A percentile compares a stretch with the other conserved stretches of the same genome.
Conservation (phyloP, 1,140 invertebrate species). For the Drosophila watanabei region DNA sequence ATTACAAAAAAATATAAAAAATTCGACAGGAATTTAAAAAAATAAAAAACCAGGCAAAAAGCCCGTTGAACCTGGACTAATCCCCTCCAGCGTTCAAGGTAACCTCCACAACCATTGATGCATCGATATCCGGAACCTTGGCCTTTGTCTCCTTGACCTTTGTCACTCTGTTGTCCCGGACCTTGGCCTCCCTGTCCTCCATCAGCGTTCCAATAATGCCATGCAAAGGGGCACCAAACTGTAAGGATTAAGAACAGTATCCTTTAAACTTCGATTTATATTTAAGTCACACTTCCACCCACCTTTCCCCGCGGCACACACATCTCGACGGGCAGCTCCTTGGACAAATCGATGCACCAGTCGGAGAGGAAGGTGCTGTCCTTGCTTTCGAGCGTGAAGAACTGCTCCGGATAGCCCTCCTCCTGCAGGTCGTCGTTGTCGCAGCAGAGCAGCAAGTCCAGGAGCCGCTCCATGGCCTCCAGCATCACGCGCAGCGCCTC, state of each 20-base stretch:
- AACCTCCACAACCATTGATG: neutral
- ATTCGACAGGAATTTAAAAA: neutral
- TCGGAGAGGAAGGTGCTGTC: neutral
- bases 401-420: conserved; percentile 24
- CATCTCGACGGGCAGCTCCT: neutral
- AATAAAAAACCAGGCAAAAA: neutral
- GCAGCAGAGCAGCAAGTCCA: neutral
- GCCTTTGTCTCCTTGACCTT: neutral
- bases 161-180: neutral
- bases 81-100: neutral
- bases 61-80: neutral
- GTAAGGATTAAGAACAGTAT: no score
- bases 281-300: no score
- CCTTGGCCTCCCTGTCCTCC: neutral
- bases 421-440: neutral
- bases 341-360: conserved; percentile 4
- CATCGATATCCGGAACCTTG: neutral
- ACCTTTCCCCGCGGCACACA: neutral
- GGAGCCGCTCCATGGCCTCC: neutral
- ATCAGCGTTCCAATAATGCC: neutral
- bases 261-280: neutral
- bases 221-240: neutral
- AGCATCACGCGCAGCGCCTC: neutral
- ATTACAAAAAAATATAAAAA: neutral
- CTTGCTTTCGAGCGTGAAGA: neutral